A percentile compares a stretch with the other conserved stretches of the same genome.
These are phyloP conservation scores for Venusia cambrica DNA, from an alignment of 2,888 invertebrate species.

Conservation along the genomic window DNA sequence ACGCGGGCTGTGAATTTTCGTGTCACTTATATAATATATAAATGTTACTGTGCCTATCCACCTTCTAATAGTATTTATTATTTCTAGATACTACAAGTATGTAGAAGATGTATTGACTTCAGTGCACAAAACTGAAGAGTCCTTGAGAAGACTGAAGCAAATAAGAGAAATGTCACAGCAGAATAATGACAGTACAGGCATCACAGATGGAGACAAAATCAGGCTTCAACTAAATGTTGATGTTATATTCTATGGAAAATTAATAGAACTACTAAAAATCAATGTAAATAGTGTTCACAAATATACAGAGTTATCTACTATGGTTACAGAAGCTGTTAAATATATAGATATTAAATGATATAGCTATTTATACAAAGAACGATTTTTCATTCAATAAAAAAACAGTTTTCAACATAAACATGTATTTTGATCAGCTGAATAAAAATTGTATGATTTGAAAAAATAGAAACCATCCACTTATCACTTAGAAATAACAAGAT, in stretches of 20 bases:
- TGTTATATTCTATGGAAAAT: slow-evolving; percentile 86
- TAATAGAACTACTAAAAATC: slow-evolving; percentile 79
- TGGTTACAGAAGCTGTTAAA: slow-evolving; percentile 84
- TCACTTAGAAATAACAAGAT: slow-evolving; percentile 75
- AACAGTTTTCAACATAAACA: slow-evolving; percentile 71
- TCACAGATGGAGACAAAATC: slow-evolving; percentile 96
- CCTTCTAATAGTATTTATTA: slow-evolving; percentile 9
- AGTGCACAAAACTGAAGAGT: slow-evolving; percentile 97
- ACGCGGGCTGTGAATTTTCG: no score
- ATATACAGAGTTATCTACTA: slow-evolving; percentile 79
- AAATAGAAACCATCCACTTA: slow-evolving; percentile 81
- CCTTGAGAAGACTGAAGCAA: slow-evolving; percentile 93
- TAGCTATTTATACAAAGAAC: slow-evolving; percentile 53
- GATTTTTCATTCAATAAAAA: slow-evolving; percentile 47
- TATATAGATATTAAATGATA: slow-evolving; percentile 79
- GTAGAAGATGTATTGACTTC: slow-evolving; percentile 95
- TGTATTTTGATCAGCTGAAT: slow-evolving; percentile 79
- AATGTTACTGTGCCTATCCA: no score
- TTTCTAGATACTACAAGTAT: slow-evolving; percentile 84
- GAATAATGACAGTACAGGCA: slow-evolving; percentile 78
- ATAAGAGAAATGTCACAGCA: slow-evolving; percentile 83
- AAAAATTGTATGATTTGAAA: slow-evolving; percentile 80
- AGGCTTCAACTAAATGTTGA: slow-evolving; percentile 94
- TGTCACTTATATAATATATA: no score
- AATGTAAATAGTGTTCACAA: slow-evolving; percentile 80